These are phyloP conservation scores for Disparrhopalites patrizii DNA, from an alignment of 2,888 invertebrate species.

Conservation along the genomic window DNA sequence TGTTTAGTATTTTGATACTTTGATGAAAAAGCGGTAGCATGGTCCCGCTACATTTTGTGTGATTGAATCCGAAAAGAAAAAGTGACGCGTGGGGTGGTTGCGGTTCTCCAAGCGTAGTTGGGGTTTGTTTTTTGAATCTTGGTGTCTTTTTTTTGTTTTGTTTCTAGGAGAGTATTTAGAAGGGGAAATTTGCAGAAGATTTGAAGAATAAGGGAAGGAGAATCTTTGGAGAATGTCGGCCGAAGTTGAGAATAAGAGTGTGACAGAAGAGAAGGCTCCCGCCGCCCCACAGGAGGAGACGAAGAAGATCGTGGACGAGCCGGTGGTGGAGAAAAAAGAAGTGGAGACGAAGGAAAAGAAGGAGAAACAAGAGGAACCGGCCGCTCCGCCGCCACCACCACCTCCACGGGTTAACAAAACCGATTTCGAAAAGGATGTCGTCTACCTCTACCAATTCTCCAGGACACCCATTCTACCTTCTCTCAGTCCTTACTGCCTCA, in stretches of 20 bases:
- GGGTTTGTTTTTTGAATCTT: too few relatives aligned
- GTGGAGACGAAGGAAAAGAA: conserved; percentile 36
- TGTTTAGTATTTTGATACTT: too few relatives aligned
- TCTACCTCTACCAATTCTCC: conserved; percentile 91
- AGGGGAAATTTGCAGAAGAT: too few relatives aligned
- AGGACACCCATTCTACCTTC: conserved; percentile 85
- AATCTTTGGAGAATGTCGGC: conserved; percentile 18
- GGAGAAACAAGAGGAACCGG: conserved; percentile 52
- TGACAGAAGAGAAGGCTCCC: conserved; percentile 25
- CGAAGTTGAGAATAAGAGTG: conserved; percentile 25
- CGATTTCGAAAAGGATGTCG: conserved; percentile 85
- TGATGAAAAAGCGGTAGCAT: too few relatives aligned
- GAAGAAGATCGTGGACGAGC: conserved; percentile 21
- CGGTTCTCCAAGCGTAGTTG: too few relatives aligned
- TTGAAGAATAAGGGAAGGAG: too few relatives aligned
- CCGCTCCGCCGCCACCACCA: conserved; percentile 64
- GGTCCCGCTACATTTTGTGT: too few relatives aligned
- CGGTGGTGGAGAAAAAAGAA: conserved; percentile 39
- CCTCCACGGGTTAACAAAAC: conserved; percentile 73
- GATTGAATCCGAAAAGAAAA: too few relatives aligned
- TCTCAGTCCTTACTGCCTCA: conserved; percentile 86
- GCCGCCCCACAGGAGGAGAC: background rate
- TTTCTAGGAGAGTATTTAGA: too few relatives aligned
- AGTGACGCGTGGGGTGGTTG: too few relatives aligned
- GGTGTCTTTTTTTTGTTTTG: too few relatives aligned